phyloP scores from a whole-genome alignment of 2,888 invertebrate species.

The Tenthredo notha region DNA sequence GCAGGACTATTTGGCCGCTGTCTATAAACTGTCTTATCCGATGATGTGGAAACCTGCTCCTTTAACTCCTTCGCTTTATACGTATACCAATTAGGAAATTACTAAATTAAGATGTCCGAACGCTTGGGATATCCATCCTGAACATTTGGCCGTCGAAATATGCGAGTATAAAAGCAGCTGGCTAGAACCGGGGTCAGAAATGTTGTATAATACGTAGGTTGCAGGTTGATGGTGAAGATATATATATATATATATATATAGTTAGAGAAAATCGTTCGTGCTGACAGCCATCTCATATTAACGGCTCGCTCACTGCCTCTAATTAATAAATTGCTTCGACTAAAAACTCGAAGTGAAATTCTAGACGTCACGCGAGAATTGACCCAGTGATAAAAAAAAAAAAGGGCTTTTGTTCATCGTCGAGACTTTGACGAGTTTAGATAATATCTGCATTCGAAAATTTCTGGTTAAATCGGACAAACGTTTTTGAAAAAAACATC shows the following conservation, averaged over 20 bases:
- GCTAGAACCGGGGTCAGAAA: neutral
- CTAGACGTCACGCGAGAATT: neutral
- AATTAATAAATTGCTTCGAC: constrained; percentile 44
- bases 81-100: constrained; percentile 46
- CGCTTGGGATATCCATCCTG: constrained; percentile 1
- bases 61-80: constrained; percentile 7
- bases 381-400: neutral
- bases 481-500: no score
- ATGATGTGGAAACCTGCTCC: neutral
- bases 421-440: no score
- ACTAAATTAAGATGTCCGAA: constrained; percentile 33
- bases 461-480: no score
- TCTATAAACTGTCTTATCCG: neutral
- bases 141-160: constrained; percentile 42
- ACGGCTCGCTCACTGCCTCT: constrained; percentile 25
- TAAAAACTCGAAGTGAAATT: neutral
- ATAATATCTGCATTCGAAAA: neutral
- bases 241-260: constrained; percentile 1
- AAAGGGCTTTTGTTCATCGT: neutral
- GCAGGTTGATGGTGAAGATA: neutral
- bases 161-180: constrained; percentile 39
- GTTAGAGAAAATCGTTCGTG: constrained; percentile 16
- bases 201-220: constrained; percentile 11
- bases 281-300: constrained; percentile 43
- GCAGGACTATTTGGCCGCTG: neutral